Evolutionary conservation across 2,797 vertebrate genomes (phyloP), one percentile per base, ranked within the genome.

Genomic region (Neomorphus geoffroyi): DNA sequence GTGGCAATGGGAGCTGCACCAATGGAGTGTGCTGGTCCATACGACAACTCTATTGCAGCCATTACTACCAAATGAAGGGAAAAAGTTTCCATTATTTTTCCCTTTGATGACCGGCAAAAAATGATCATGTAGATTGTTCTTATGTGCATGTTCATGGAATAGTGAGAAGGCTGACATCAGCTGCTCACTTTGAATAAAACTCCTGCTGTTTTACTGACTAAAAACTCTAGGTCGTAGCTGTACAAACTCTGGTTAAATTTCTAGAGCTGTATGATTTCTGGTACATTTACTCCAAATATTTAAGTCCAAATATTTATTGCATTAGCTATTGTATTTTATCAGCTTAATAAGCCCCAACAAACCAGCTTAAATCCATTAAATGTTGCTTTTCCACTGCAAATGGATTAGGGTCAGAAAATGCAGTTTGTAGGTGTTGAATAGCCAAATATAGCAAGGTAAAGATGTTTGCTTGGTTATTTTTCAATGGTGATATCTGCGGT

Each of bases 11-110:
- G 35, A 82, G 32, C 24, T 4, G 33, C 2, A 43, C 23, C 21
- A 19, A 21, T 0, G 2, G 5, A n/a, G 61, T 23, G 2, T 6
- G 10, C 23, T 2, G 22, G 18, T 35, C 33, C 2, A 0, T 15
- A 13, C 21, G 11, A 11, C 0, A 2, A 43, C 18, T 22, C 69
- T 56, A 35, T 4, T 8, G 35, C 74, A 82, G 60, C 8, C 5
- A 2, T 11, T 48, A 28, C 33, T 41, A 50, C 46, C 50, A 53
- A 37, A 30, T 1, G 2, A 10, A 37, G 19, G 56, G 53, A 74
- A 62, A n/a, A 16, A 56, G 6, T 35, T 54, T 45, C 35, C 62
- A 17, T 32, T 57, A 6, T 22, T 85, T 73, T 30, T 43, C 15
- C 27, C 35, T 80, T 18, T 35, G 18, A 43, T 8, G 10, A 62